Base-by-base conservation (phyloP, 2,888 invertebrate genomes). In the Hemistola chrysoprasaria region DNA sequence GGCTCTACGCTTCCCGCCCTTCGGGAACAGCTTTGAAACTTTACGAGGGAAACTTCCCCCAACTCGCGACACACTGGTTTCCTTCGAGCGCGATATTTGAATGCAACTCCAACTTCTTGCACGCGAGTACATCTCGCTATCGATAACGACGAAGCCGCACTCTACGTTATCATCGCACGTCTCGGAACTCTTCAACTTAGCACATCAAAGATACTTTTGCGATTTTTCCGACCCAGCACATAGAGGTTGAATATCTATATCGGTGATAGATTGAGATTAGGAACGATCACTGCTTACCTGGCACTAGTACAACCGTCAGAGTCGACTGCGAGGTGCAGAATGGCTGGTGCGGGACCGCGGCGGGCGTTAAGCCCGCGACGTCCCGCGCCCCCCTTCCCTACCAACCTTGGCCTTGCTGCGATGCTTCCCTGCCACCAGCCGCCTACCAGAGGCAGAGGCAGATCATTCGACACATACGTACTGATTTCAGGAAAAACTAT, bases 311-410 rank as follows among this genome's bases (percentile, higher is more conserved):
- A 86, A 89, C 89, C 87, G 87, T 87, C 75, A 82, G 77, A 85
- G 84, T 82, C 87, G 84, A 87, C 88, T 88, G 87, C 89, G 82
- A 85, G 86, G 87, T 86, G 89, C 80, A 87, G 89, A 90, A 89
- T 90, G 89, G 77, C 78, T 74, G 68, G 71, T 69, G 78, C 71
- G 80, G 82, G 80, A 79, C 77, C 76, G 86, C 84, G 84, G 83
- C 67, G 78, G 78, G 71, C 86, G 84, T 83, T 84, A 82, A 81
- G 85, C 84, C 78, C 75, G 77, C 70, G 69, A 47, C 73, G 59
- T 78, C 82, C 85, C 83, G 78, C 84, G 68, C 81, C 84, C 84
- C 82, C 78, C 81, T 75, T 72, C 78, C 78, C 79, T 71, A 68
- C 56, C 78, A 85, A 81, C 87, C 86, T 87, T 85, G 87, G 86